Evolutionary conservation across 1,140 invertebrate species (phyloP).

Genomic region (Drosophila ohnishii): DNA sequence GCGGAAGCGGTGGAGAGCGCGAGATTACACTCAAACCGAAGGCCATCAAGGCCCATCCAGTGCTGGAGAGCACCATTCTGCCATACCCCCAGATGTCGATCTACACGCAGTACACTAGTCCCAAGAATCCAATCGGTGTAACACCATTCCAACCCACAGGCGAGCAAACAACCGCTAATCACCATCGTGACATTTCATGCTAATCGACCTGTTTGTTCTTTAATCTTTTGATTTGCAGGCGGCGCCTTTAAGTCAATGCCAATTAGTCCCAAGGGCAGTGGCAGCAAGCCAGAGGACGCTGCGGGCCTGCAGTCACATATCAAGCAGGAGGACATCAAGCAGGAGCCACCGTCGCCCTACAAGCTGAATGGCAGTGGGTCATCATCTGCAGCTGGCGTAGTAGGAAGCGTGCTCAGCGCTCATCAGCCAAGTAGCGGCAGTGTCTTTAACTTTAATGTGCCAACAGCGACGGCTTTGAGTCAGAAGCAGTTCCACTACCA

Average conservation of each 20-base stretch:
- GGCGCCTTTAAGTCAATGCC: conserved; percentile 95
- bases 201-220: conserved; percentile 23
- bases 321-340: conserved; percentile 81
- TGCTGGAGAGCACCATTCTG: conserved; percentile 83
- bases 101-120: conserved; percentile 87
- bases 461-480: conserved; percentile 70
- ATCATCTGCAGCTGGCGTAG: conserved; percentile 3
- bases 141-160: conserved; percentile 93
- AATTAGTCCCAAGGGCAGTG: conserved; percentile 81
- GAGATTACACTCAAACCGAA: conserved; percentile 90
- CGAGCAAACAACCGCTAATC: conserved; percentile 56
- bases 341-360: conserved; percentile 78
- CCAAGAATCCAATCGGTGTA: conserved; percentile 90
- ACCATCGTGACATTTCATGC: conserved; percentile 9
- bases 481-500: conserved; percentile 72
- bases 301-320: conserved; percentile 54
- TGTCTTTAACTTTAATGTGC: conserved; percentile 82
- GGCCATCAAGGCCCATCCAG: conserved; percentile 90
- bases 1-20: conserved; percentile 54
- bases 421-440: conserved; percentile 49
- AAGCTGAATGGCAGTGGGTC: conserved; percentile 70
- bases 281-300: conserved; percentile 32
- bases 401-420: conserved; percentile 54
- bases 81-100: conserved; percentile 83
- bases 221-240: conserved; percentile 70